Evolutionary conservation across 2,113 vertebrate species (phyloP), one percentile per base, ranked within the genome.

Genomic region (Myotis brandtii): DNA sequence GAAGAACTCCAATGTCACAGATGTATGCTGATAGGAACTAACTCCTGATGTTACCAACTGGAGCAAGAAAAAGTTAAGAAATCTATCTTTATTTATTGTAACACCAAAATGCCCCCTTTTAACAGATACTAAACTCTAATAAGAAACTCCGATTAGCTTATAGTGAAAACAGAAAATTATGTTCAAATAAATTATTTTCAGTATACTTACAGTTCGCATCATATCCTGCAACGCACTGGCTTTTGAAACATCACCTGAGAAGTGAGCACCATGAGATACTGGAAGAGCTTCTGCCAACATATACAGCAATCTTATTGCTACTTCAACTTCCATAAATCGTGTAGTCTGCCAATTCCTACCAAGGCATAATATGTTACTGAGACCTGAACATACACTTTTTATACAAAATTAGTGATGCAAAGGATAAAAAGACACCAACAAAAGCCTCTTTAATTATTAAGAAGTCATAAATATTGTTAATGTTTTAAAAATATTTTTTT

Each of bases 241-340:
- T 98, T 99, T 99, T 76, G 99, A 98, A 85, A 98, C 96, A 97
- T 99, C 99, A 83, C 99, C 99, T 40, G 99, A 99, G 98, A 99
- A 99, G 89, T 99, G 99, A 56, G 99, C 99, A 59, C 99, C 99
- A 69, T 99, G 99, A 30, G 99, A 99, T 2, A 99, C 99, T 1
- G 99, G 99, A 97, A 99, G 99, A 21, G 99, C 99, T 97, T 99
- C 99, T 8, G 99, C 99, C 97, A 99, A 97, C 99, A 99, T 99
- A 98, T 99, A 99, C 40, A 99, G 98, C 97, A 99, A 97, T 86
- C 99, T 97, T 98, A 99, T 98, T 75, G 99, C 99, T 87, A 99
- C 99, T 98, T 99, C 99, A 93, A 99, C 99, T 98, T 99, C 99
- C 99, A 99, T 99, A 98, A 99, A 99, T 9, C 98, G 93, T 0